Evolutionary conservation across 1,140 invertebrate species (phyloP), one percentile per base, ranked within the genome.

Genomic region (Spodoptera litura): DNA sequence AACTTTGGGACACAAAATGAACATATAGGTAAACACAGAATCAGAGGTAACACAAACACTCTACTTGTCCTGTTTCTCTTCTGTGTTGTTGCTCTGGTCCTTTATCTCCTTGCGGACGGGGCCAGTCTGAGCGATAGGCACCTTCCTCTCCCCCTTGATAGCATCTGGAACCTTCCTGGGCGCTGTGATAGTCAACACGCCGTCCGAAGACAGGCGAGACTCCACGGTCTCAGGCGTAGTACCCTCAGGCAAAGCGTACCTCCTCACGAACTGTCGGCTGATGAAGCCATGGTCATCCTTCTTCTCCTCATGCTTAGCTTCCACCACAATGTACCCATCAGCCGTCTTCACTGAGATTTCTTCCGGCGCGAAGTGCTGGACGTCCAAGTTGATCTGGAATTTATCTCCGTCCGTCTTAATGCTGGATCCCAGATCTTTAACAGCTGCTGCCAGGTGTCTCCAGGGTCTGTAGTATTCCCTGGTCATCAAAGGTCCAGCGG

Each of bases 341-440:
- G 96, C 95, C 0, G 96, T 96, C 86, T 97, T 98, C 2, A 98
- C 97, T 11, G 94, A 96, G 55, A 98, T 96, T 87, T 98, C 97
- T 85, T 97, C 97, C 0, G 97, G 97, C 55, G 96, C 95, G 85
- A 97, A 98, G 81, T 97, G 96, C 71, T 96, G 96, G 1, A 98
- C 96, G 83, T 98, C 97, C 79, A 97, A 93, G 56, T 95, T 95
- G 0, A 96, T 94, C 88, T 96, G 94, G 77, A 95, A 96, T 70
- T 92, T 91, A 51, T 93, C 91, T 20, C 85, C 82, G 66, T 93
- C 95, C 15, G 83, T 81, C 76, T 91, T 92, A 62, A 94, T 93
- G 78, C 84, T 93, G 49, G 92, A 93, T 11, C 91, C 91, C 1
- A 91, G 27, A 78, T 94, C 92, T 3, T 77, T 77, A 0, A 82